Percentiles rank a stretch among this genome's conserved stretches.
These are phyloP conservation scores for Schizaphis graminum DNA, from an alignment of 2,888 invertebrate genomes.

Conservation along the genomic window DNA sequence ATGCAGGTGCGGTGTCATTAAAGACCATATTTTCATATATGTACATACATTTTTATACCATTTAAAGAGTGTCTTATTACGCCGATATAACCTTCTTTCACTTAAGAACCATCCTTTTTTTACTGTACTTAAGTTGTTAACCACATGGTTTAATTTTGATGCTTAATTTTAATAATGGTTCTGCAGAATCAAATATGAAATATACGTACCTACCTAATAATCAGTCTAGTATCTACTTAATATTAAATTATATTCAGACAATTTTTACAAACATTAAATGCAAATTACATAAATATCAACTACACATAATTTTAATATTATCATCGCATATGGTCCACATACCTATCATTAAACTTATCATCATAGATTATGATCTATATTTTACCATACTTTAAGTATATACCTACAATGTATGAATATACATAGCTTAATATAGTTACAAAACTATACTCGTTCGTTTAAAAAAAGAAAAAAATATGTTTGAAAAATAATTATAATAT, in stretches of 20 bases:
- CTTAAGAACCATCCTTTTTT: background rate
- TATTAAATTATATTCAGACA: background rate
- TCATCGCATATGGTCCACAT: background rate
- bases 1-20: background rate
- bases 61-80: background rate
- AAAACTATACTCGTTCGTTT: background rate
- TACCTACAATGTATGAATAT: too few species aligned
- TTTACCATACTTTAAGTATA: too few species aligned
- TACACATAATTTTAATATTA: background rate
- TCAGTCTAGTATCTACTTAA: background rate
- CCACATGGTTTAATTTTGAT: background rate
- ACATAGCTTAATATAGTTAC: background rate
- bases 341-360: background rate
- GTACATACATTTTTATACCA: background rate
- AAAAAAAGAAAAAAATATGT: too few species aligned
- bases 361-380: background rate
- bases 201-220: background rate
- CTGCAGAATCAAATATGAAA: background rate
- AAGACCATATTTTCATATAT: background rate
- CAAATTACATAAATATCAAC: background rate
- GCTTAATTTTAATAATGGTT: background rate
- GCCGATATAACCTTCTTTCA: background rate
- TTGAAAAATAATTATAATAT: background rate
- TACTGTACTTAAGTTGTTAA: background rate
- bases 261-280: background rate